Conservation (phyloP, 2,888 invertebrate genomes). For the Orthosia incerta region DNA sequence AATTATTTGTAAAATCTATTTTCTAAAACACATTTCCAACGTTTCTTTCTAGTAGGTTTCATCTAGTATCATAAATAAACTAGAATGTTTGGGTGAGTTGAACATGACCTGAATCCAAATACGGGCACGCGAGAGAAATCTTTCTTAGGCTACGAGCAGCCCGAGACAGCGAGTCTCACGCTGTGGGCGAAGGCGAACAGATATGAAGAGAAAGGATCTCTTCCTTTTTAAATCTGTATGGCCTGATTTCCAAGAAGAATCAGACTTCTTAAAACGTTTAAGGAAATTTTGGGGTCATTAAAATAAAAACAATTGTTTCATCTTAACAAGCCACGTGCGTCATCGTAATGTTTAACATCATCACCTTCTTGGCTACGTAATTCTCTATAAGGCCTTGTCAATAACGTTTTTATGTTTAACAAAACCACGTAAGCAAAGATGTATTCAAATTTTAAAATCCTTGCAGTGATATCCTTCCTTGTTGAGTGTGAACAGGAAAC, state of each 20-base stretch:
- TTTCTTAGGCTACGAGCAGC: conserved; percentile 74
- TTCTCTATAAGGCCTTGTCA: conserved; percentile 2
- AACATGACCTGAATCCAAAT: conserved; percentile 87
- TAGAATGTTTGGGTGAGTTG: conserved; percentile 83
- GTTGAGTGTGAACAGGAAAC: conserved; percentile 18
- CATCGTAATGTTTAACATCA: not conserved
- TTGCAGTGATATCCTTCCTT: conserved; percentile 20
- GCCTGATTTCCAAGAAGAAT: conserved; percentile 40
- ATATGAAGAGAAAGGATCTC: conserved; percentile 81
- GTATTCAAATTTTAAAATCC: conserved; percentile 4
- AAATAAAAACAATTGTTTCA: conserved; percentile 3
- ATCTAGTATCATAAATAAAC: conserved; percentile 58
- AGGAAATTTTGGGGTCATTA: not conserved
- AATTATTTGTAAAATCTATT: conserved; percentile 46
- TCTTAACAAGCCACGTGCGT: not conserved
- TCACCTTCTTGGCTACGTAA: conserved; percentile 15
- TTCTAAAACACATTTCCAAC: conserved; percentile 23
- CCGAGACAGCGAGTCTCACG: conserved; percentile 67
- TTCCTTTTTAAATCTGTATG: conserved; percentile 73
- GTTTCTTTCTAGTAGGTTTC: conserved; percentile 30
- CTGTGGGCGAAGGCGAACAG: conserved; percentile 71
- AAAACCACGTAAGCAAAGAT: conserved; percentile 15
- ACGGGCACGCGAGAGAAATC: conserved; percentile 89
- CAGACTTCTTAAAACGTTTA: conserved; percentile 13
- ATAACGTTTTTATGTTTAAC: conserved; percentile 14